A percentile compares a stretch with the other conserved stretches of the same genome.
Conservation (phyloP, 2,888 invertebrate species). For the Ceramica pisi region DNA sequence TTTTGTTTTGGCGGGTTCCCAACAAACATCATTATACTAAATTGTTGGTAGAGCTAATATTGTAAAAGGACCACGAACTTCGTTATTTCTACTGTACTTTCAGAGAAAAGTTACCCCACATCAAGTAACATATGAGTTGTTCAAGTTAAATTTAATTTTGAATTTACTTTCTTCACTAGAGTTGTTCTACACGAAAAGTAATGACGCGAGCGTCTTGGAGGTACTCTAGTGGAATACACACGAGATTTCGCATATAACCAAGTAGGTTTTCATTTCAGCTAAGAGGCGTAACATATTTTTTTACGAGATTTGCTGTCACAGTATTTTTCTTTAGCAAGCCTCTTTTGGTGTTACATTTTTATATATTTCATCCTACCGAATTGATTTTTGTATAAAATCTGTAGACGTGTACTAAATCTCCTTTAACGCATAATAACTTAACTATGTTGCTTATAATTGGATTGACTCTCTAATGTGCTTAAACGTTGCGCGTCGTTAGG, state of each 20-base stretch:
- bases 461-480: constrained; percentile 51
- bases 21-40: constrained; percentile 65
- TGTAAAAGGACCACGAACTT: constrained; percentile 61
- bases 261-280: constrained; percentile 58
- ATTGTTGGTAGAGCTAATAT: constrained; percentile 64
- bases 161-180: constrained; percentile 60
- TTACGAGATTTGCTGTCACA: constrained; percentile 48
- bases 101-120: constrained; percentile 45
- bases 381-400: constrained; percentile 28
- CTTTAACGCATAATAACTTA: constrained; percentile 28
- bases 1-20: constrained; percentile 73
- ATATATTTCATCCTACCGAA: constrained; percentile 28
- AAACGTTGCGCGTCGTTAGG: constrained; percentile 52
- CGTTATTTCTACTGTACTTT: constrained; percentile 49
- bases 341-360: constrained; percentile 36
- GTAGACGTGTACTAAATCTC: not conserved
- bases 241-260: constrained; percentile 54
- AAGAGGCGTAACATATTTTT: constrained; percentile 56
- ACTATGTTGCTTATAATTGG: constrained; percentile 41
- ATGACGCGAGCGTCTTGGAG: constrained; percentile 54
- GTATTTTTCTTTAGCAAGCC: constrained; percentile 43
- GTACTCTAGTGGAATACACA: constrained; percentile 59
- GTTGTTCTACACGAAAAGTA: constrained; percentile 58
- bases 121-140: constrained; percentile 58
- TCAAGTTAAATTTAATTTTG: constrained; percentile 64